Evolutionary conservation across 2,797 vertebrate genomes (phyloP).

Genomic region (Phaenicophaeus curvirostris): DNA sequence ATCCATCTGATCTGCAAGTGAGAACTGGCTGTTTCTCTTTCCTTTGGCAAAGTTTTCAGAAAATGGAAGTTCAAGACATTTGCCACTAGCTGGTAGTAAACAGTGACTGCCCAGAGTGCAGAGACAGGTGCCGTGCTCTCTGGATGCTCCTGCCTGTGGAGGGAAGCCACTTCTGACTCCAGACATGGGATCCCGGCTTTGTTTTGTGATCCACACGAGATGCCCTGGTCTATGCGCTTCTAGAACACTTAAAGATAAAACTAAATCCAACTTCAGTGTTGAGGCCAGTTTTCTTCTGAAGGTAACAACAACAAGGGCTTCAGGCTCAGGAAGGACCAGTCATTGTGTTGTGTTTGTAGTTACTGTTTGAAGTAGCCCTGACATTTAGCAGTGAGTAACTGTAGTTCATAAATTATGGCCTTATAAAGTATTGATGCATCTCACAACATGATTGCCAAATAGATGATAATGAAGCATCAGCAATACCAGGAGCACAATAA

Average conservation of each 20-base stretch:
- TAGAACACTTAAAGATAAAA: neutral
- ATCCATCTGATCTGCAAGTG: neutral
- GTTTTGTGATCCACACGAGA: neutral
- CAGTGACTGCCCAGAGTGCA: neutral
- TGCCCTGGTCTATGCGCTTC: neutral
- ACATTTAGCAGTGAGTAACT: neutral
- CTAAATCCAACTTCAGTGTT: neutral
- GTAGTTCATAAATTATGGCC: neutral
- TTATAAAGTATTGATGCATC: neutral
- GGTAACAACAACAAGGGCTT: neutral
- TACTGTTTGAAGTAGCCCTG: neutral
- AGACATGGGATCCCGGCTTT: neutral
- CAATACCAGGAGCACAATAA: neutral
- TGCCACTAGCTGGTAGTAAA: neutral
- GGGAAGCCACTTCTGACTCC: neutral
- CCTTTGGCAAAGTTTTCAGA: neutral
- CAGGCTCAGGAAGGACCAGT: neutral
- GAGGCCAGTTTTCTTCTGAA: neutral
- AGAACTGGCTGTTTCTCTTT: neutral
- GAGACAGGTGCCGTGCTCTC: neutral
- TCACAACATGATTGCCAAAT: neutral
- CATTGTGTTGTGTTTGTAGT: neutral
- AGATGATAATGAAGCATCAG: neutral
- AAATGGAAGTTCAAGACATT: neutral
- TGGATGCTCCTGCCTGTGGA: neutral